Percentiles rank a stretch among this genome's conserved stretches.
phyloP scores from a whole-genome alignment of 2,888 invertebrate species.

The Heteropelma amictum region DNA sequence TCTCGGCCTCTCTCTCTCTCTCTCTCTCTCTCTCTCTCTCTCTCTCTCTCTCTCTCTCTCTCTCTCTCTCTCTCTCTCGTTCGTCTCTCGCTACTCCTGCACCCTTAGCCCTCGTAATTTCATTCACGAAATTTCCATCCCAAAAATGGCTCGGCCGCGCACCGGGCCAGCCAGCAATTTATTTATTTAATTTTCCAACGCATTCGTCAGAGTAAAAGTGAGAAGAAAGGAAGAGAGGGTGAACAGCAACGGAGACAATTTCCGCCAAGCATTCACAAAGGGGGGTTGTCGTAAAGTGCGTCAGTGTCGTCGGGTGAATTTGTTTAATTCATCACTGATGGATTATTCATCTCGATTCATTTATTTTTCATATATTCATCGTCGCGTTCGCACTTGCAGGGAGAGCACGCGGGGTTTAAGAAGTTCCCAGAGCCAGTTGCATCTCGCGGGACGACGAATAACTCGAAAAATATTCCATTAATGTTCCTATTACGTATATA shows the following conservation, averaged over 20 bases:
- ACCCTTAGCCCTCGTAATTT: conserved; percentile 46
- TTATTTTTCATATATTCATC: background rate
- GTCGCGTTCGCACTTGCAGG: no score
- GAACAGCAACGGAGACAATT: background rate
- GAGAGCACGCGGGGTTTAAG: no score
- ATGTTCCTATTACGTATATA: no score
- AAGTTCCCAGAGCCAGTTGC: no score
- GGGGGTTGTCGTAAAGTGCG: conserved; percentile 3
- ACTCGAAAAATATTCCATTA: no score
- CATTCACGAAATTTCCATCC: conserved; percentile 56
- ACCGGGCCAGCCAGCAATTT: conserved; percentile 44
- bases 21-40: background rate
- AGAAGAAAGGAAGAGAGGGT: background rate
- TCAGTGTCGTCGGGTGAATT: conserved; percentile 19
- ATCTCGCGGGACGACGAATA: no score
- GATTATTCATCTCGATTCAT: conserved; percentile 1
- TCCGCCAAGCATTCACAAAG: conserved; percentile 30
- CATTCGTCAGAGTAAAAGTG: conserved; percentile 26
- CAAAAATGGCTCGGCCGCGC: conserved; percentile 49
- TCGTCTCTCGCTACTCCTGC: conserved; percentile 5
- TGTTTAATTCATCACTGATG: conserved; percentile 11
- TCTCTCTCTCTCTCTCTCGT: background rate
- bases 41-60: conserved; percentile 13
- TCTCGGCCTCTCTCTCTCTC: background rate
- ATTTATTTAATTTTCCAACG: conserved; percentile 55